Conservation (phyloP, 2,113 vertebrate species). For the Tragelaphus imberbis region DNA sequence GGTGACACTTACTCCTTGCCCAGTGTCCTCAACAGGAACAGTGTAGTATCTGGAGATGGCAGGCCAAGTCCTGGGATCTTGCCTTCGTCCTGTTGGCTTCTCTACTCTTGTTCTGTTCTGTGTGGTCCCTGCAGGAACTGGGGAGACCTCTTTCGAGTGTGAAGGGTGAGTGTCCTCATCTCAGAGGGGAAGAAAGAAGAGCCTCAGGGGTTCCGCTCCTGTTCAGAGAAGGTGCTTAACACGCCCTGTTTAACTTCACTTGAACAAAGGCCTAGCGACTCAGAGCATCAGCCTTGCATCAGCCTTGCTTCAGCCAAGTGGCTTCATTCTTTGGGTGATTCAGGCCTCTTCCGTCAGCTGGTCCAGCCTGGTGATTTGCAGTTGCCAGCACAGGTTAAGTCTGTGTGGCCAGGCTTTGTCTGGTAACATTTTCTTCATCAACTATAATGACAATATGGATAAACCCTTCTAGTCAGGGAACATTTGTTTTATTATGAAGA, state of each 20-base stretch:
- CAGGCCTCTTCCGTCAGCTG: slow-evolving; percentile 34
- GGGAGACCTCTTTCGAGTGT: background rate
- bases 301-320: background rate
- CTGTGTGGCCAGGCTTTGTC: slow-evolving; percentile 64
- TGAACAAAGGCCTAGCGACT: background rate
- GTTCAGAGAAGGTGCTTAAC: background rate
- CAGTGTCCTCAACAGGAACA: background rate
- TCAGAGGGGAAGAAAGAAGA: background rate
- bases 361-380: slow-evolving; percentile 48
- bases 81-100: background rate
- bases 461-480: slow-evolving; percentile 48
- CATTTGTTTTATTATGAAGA: slow-evolving; percentile 41
- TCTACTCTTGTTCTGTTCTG: background rate
- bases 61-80: background rate
- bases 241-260: background rate
- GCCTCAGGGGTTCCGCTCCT: accelerated
- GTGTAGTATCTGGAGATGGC: background rate
- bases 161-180: background rate
- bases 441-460: slow-evolving; percentile 68
- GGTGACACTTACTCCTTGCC: accelerated
- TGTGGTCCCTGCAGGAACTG: background rate
- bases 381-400: slow-evolving; percentile 66
- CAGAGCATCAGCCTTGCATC: background rate
- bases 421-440: slow-evolving; percentile 65
- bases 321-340: slow-evolving; percentile 16